Percentiles rank a stretch among this genome's conserved stretches.
These are phyloP conservation scores for Leptopilina clavipes DNA, from an alignment of 1,140 invertebrate genomes.

Conservation along the genomic window DNA sequence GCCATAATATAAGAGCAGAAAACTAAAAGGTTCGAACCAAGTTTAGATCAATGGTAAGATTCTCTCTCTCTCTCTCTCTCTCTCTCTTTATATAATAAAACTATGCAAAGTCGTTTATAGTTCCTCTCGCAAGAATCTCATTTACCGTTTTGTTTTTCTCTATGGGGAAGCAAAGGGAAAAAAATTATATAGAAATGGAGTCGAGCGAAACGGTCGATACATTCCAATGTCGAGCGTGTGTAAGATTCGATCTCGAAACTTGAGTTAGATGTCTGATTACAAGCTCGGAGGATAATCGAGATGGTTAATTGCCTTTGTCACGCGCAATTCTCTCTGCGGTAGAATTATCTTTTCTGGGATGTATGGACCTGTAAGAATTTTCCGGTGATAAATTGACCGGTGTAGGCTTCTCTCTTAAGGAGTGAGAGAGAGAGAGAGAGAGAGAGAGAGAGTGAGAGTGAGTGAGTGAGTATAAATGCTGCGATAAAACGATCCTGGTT, in stretches of 20 bases:
- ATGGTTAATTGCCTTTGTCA: slow-evolving; percentile 42
- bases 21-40: neutral
- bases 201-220: slow-evolving; percentile 15
- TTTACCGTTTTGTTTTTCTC: slow-evolving; percentile 16
- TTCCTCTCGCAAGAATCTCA: slow-evolving; percentile 10
- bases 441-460: too few relatives aligned
- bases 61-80: too few relatives aligned
- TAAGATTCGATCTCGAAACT: slow-evolving; percentile 8
- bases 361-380: slow-evolving; percentile 48
- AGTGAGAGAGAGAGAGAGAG: too few relatives aligned
- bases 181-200: neutral
- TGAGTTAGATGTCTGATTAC: slow-evolving; percentile 29
- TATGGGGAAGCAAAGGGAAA: neutral
- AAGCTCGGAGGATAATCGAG: slow-evolving; percentile 10
- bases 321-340: neutral
- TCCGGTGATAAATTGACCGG: slow-evolving; percentile 58
- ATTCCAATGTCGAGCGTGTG: neutral
- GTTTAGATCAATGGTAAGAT: slow-evolving; percentile 4
- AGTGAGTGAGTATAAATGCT: slow-evolving; percentile 45
- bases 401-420: slow-evolving; percentile 45
- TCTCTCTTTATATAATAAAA: slow-evolving; percentile 8
- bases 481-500: slow-evolving; percentile 56
- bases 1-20: neutral
- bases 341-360: slow-evolving; percentile 22
- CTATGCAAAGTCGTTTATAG: slow-evolving; percentile 9